Conservation (phyloP, 2,797 vertebrate genomes). For the Scyliorhinus canicula region DNA sequence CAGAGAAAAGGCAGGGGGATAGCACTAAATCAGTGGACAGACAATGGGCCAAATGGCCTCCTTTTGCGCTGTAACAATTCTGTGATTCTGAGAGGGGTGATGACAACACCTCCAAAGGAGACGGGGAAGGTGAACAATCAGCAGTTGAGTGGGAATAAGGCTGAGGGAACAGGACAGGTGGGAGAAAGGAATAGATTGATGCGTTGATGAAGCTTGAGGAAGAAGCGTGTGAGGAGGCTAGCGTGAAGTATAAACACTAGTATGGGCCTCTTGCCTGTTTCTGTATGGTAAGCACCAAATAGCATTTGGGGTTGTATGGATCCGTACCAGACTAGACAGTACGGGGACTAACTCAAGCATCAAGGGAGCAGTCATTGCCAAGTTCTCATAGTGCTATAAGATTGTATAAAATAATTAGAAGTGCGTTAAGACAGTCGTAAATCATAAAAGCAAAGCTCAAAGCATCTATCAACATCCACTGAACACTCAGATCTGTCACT, state of each 20-base stretch:
- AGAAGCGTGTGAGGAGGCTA: background rate
- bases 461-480: background rate
- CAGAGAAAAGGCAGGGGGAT: too few species aligned
- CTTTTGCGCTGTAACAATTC: too few species aligned
- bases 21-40: too few species aligned
- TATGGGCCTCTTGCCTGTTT: background rate
- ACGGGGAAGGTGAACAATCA: too few species aligned
- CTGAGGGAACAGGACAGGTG: background rate
- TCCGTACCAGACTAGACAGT: background rate
- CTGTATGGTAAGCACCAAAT: background rate
- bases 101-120: too few species aligned
- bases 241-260: background rate
- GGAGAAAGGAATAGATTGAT: background rate
- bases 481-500: background rate
- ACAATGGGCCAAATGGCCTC: too few species aligned
- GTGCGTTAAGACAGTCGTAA: background rate
- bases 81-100: too few species aligned
- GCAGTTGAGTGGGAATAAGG: background rate
- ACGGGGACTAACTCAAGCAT: background rate
- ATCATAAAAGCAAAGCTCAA: conserved; percentile 2
- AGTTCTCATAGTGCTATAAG: background rate
- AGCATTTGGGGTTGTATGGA: background rate
- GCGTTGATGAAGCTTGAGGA: background rate
- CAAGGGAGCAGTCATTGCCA: background rate
- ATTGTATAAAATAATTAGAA: background rate